Evolutionary conservation across 2,113 vertebrate genomes (phyloP), one percentile per base, ranked within the genome.

Genomic region (Oryzias curvinotus): DNA sequence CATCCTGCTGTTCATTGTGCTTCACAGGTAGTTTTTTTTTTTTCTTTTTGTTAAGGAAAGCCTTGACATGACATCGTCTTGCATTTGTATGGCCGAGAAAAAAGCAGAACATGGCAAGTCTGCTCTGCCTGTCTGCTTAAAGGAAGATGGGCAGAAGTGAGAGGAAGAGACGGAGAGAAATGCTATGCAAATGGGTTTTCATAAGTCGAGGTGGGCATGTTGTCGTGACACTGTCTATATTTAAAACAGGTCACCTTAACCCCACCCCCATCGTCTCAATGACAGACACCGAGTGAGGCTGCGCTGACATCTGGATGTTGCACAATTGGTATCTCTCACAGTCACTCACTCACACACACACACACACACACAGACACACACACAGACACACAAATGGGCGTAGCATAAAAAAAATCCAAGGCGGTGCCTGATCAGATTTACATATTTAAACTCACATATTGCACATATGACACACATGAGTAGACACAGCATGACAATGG

Each of bases 181-280:
- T 73, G 69, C 81, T 89, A 91, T 92, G 89, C 87, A 91, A 92
- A 91, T 92, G 80, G 59, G 0, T 85, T 88, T 87, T 84, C 36
- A 86, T 86, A 90, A 90, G 88, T 87, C 81, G 72, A 84, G 88
- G 73, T 61, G 82, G 82, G 86, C 88, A 85, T 91, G 88, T 91
- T 92, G 87, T 91, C 85, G 85, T 89, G 90, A 89, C 90, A 91
- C 86, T 83, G 87, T 91, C 89, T 91, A 91, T 90, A 92, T 93
- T 92, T 91, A 93, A 92, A 92, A 88, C 88, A 91, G 89, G 89
- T 92, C 91, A 92, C 88, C 87, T 90, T 89, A 88, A 89, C 85
- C 85, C 86, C 81, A 69, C 85, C 88, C 82, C 83, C 68, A 69
- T 78, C 73, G 83, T 85, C 86, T 87, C 85, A 86, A 88, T 90